Conservation (phyloP, 2,113 vertebrate species). For the Globicephala melas region DNA sequence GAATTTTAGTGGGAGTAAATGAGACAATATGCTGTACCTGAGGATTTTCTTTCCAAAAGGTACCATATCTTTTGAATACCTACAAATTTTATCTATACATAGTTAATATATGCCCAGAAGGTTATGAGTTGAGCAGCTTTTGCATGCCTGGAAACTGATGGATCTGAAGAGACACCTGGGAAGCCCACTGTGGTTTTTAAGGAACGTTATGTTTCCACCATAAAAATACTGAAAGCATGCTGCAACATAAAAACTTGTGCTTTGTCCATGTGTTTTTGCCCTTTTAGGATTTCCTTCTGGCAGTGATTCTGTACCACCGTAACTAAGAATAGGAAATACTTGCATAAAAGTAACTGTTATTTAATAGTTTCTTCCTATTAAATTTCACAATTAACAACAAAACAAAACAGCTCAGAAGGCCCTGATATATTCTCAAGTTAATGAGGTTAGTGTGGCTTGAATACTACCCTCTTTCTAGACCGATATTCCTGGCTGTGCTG, state of each 20-base stretch:
- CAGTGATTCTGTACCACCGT: constrained; percentile 20
- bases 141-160: constrained; percentile 8
- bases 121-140: constrained; percentile 13
- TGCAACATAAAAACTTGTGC: constrained; percentile 29
- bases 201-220: constrained; percentile 21
- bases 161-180: constrained; percentile 23
- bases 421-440: constrained; percentile 37
- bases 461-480: constrained; percentile 38
- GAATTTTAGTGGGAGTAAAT: constrained; percentile 39
- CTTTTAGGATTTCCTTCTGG: constrained; percentile 28
- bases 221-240: constrained; percentile 22
- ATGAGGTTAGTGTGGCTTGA: neutral
- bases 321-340: constrained; percentile 35
- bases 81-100: neutral
- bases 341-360: constrained; percentile 24
- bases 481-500: neutral
- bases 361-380: constrained; percentile 45
- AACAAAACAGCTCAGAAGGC: neutral
- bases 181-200: constrained; percentile 49
- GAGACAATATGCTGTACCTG: neutral
- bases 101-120: neutral
- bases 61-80: neutral
- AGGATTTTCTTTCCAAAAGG: constrained; percentile 39
- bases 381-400: constrained; percentile 46
- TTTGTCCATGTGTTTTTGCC: neutral